Conservation (phyloP, 2,797 vertebrate species). For the Ctenochaetus hawaiiensis region DNA sequence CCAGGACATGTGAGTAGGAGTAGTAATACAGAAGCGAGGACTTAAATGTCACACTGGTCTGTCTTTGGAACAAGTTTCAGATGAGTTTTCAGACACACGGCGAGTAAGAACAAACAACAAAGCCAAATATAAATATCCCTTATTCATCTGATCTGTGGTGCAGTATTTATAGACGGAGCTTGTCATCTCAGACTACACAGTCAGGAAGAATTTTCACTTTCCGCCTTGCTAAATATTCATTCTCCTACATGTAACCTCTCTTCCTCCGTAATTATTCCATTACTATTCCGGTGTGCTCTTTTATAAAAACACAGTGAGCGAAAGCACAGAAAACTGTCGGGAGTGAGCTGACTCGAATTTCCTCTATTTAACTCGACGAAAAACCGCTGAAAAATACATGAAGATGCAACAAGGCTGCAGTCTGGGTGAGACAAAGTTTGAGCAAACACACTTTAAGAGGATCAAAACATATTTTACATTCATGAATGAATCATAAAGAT, state of each 20-base stretch:
- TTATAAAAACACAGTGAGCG: constrained; percentile 24
- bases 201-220: constrained; percentile 34
- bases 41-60: constrained; percentile 32
- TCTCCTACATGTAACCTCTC: constrained; percentile 14
- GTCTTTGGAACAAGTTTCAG: constrained; percentile 29
- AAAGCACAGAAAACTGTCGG: constrained; percentile 1
- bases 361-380: background rate
- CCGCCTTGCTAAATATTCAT: constrained; percentile 30
- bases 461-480: constrained; percentile 6
- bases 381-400: constrained; percentile 5
- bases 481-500: background rate
- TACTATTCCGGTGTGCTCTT: constrained; percentile 15
- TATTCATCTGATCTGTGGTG: constrained; percentile 35
- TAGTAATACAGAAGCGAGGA: constrained; percentile 11
- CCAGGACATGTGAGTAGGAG: constrained; percentile 17
- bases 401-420: constrained; percentile 7
- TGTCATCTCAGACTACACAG: constrained; percentile 35
- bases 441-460: constrained; percentile 1
- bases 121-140: constrained; percentile 48
- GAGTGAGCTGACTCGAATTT: constrained; percentile 12
- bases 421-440: background rate
- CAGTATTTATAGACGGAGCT: constrained; percentile 47
- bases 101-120: constrained; percentile 26
- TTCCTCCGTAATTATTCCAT: constrained; percentile 31
- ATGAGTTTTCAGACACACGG: constrained; percentile 3